A percentile compares a stretch with the other conserved stretches of the same genome.
These are phyloP conservation scores for Mythimna pallens DNA, from an alignment of 2,888 invertebrate genomes.

Conservation along the genomic window DNA sequence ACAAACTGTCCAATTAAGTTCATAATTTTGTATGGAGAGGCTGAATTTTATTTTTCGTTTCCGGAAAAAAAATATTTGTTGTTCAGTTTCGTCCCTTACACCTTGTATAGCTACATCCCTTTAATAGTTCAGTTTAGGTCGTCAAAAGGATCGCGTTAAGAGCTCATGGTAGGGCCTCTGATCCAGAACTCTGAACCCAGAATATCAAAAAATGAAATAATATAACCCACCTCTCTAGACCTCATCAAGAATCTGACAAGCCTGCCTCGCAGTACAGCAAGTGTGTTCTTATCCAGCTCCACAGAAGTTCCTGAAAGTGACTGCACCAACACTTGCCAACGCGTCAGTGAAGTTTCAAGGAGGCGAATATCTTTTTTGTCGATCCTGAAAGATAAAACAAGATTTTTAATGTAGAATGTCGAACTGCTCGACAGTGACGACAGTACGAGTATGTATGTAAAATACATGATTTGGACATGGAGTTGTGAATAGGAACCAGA, in stretches of 20 bases:
- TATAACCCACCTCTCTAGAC: conserved; percentile 93
- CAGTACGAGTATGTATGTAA: neutral
- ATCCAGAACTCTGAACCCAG: neutral
- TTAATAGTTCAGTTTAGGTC: too few relatives aligned
- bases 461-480: neutral
- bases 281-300: conserved; percentile 98
- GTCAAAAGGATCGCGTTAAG: too few relatives aligned
- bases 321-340: conserved; percentile 97
- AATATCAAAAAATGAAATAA: neutral
- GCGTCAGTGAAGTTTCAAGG: conserved; percentile 96
- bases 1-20: too few relatives aligned
- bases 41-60: too few relatives aligned
- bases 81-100: too few relatives aligned
- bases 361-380: conserved; percentile 96
- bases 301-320: conserved; percentile 95
- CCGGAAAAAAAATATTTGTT: too few relatives aligned
- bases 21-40: too few relatives aligned
- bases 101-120: too few relatives aligned
- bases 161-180: neutral
- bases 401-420: neutral
- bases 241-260: conserved; percentile 98
- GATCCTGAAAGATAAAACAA: conserved; percentile 82
- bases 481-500: too few relatives aligned
- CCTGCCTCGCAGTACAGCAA: conserved; percentile 97
- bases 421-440: neutral